phyloP scores from a whole-genome alignment of 1,140 invertebrate genomes.

The Odontomachus brunneus region DNA sequence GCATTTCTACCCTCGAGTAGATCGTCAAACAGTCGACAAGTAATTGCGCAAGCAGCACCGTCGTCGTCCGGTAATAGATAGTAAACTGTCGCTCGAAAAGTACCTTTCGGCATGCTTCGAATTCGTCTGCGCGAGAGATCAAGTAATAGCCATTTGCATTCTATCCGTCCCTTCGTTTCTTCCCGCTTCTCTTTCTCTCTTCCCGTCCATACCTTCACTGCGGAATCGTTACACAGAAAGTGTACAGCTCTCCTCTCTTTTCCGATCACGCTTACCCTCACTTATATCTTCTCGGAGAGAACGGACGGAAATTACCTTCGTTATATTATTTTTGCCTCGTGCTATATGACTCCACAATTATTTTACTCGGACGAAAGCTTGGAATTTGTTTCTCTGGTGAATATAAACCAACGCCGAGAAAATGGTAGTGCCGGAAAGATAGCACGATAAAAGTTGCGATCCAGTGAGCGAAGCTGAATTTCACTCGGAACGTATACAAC shows the following conservation, averaged over 20 bases:
- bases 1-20: conserved; percentile 55
- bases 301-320: not conserved
- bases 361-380: no score
- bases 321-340: not conserved
- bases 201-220: not conserved
- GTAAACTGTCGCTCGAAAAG: conserved; percentile 63
- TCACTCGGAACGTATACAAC: not conserved
- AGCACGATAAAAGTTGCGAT: no score
- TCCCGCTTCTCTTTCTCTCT: not conserved
- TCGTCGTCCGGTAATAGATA: conserved; percentile 67
- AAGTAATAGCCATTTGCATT: conserved; percentile 71
- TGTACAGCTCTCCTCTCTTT: not conserved
- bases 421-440: no score
- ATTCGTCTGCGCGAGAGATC: conserved; percentile 63
- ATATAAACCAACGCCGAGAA: no score
- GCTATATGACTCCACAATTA: no score
- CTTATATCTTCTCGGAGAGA: conserved; percentile 1
- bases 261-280: not conserved
- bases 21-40: conserved; percentile 71
- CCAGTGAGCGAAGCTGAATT: not conserved
- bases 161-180: conserved; percentile 58
- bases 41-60: conserved; percentile 73
- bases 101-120: conserved; percentile 60
- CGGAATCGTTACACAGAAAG: conserved; percentile 22
- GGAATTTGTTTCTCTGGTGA: no score